Evolutionary conservation across 2,797 vertebrate genomes (phyloP).

Genomic region (Ambastaia sidthimunki): DNA sequence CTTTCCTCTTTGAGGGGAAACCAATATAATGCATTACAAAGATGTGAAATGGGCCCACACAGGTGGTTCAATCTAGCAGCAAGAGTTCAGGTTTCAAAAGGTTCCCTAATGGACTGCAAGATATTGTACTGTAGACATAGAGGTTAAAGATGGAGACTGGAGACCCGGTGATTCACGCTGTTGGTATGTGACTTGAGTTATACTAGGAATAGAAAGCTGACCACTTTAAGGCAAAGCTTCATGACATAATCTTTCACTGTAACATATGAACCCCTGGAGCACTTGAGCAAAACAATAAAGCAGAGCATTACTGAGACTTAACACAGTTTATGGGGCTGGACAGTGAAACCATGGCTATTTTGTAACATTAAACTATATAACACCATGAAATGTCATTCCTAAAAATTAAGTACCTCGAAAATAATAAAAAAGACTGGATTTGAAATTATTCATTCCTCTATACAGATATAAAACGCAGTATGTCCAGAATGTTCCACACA

Average conservation of each 20-base stretch:
- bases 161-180: conserved; percentile 10
- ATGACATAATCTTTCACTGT: conserved; percentile 36
- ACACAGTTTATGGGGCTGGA: not conserved
- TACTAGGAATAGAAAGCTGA: conserved; percentile 18
- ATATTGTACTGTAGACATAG: conserved; percentile 7
- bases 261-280: conserved; percentile 19
- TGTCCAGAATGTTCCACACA: not conserved
- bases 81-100: conserved; percentile 9
- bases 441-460: not conserved
- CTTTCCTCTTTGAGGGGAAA: conserved; percentile 4
- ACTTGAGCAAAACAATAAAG: conserved; percentile 25
- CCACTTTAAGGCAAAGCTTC: conserved; percentile 20
- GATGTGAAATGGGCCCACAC: conserved; percentile 8
- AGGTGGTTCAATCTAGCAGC: not conserved
- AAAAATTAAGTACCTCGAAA: not conserved
- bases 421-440: not conserved
- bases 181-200: conserved; percentile 31
- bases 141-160: conserved; percentile 15
- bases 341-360: not conserved
- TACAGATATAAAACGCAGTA: not conserved
- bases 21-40: not conserved
- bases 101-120: conserved; percentile 20
- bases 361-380: not conserved
- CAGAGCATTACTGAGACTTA: conserved; percentile 5
- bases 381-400: not conserved